Evolutionary conservation across 2,113 vertebrate species (phyloP).

Genomic region (Chrysochloris asiatica): DNA sequence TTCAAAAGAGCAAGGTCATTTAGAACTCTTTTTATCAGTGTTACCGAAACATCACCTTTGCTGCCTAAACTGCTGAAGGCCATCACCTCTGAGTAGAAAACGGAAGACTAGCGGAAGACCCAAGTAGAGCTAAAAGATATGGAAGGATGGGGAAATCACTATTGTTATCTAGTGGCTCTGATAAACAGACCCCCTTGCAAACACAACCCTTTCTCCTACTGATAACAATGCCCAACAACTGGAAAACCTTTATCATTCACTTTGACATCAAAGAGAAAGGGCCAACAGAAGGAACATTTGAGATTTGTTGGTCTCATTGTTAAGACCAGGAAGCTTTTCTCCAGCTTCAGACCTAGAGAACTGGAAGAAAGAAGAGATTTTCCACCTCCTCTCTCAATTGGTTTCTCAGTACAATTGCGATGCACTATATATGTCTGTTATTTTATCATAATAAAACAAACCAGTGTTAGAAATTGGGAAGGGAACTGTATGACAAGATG

Average conservation of each 20-base stretch:
- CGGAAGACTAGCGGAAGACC: slow-evolving; percentile 6
- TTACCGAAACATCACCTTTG: slow-evolving; percentile 47
- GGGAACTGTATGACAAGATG: no score
- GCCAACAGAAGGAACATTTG: neutral
- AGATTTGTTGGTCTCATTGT: neutral
- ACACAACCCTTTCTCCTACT: neutral
- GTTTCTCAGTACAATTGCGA: neutral
- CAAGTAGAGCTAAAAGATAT: neutral
- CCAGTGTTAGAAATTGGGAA: neutral
- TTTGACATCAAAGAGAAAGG: neutral
- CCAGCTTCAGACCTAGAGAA: neutral
- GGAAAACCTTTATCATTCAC: neutral
- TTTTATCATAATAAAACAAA: neutral
- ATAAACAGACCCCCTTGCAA: neutral
- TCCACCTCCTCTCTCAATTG: neutral
- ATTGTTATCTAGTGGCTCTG: neutral
- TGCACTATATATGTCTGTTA: neutral
- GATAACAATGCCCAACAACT: neutral
- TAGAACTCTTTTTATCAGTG: neutral
- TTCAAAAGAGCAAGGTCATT: slow-evolving; percentile 30
- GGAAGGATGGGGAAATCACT: neutral
- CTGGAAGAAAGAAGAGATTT: neutral
- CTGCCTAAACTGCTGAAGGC: neutral
- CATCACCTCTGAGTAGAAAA: neutral
- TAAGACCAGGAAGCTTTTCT: neutral